Conservation (phyloP, 2,113 vertebrate species). For the Psilopogon haemacephalus region DNA sequence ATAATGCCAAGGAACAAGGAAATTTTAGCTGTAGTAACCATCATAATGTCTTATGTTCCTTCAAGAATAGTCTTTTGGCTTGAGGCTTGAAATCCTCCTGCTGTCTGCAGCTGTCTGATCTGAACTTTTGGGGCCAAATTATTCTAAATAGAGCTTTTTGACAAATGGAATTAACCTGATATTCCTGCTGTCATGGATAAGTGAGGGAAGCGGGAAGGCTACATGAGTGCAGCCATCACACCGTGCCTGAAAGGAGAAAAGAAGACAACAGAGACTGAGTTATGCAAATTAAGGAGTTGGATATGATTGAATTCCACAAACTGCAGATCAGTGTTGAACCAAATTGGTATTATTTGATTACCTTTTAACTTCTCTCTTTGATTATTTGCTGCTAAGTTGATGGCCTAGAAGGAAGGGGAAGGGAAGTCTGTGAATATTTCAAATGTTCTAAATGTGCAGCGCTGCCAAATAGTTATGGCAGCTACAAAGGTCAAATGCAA, state of each 20-base stretch:
- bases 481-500: not conserved
- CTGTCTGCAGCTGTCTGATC: conserved; percentile 60
- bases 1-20: conserved; percentile 63
- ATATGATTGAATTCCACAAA: not conserved
- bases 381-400: not conserved
- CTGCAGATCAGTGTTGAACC: not conserved
- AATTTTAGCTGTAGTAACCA: conserved; percentile 67
- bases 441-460: not conserved
- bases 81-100: conserved; percentile 41
- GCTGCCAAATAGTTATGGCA: not conserved
- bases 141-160: conserved; percentile 18
- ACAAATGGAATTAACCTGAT: not conserved
- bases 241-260: not conserved
- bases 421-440: not conserved
- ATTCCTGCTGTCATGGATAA: not conserved
- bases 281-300: not conserved
- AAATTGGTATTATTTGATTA: not conserved
- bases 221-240: not conserved
- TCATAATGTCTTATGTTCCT: conserved; percentile 60
- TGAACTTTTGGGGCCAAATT: conserved; percentile 56
- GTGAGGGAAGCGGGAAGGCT: not conserved
- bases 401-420: not conserved
- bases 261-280: not conserved
- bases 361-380: not conserved
- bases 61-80: conserved; percentile 58